Evolutionary conservation across 2,888 invertebrate genomes (phyloP).

Genomic region (Ophion ventricosus): DNA sequence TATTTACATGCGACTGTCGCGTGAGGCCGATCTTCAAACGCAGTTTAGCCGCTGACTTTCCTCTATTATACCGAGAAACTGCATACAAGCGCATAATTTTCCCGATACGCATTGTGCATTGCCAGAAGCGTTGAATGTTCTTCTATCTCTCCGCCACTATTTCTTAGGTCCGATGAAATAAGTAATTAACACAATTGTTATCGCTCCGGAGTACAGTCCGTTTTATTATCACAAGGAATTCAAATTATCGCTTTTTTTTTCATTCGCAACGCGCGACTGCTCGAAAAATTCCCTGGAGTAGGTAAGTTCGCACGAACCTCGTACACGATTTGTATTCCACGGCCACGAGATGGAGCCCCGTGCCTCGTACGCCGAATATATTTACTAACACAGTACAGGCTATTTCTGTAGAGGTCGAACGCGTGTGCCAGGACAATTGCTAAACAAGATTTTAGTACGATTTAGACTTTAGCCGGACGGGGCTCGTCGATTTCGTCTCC

Average conservation of each 20-base stretch:
- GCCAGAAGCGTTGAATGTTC: background rate
- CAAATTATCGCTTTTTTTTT: conserved; percentile 3
- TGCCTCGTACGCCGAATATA: conserved; percentile 35
- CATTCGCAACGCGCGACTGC: background rate
- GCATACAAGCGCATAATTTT: background rate
- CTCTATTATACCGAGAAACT: conserved; percentile 29
- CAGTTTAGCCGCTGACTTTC: conserved; percentile 38
- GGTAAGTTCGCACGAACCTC: conserved; percentile 14
- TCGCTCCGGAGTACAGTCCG: background rate
- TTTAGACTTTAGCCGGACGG: conserved; percentile 71
- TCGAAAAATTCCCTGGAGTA: background rate
- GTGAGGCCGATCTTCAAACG: conserved; percentile 39
- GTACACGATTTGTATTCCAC: background rate
- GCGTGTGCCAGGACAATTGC: conserved; percentile 70
- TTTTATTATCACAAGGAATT: background rate
- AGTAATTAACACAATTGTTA: background rate
- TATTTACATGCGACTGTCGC: conserved; percentile 47
- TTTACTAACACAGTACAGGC: conserved; percentile 48
- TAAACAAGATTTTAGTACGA: conserved; percentile 72
- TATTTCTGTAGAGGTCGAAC: conserved; percentile 73
- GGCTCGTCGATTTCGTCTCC: conserved; percentile 64
- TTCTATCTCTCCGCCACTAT: background rate
- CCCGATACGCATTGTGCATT: background rate
- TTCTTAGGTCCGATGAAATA: background rate
- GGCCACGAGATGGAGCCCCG: conserved; percentile 59